Conservation (phyloP, 2,888 invertebrate genomes). For the Pteria penguin region DNA sequence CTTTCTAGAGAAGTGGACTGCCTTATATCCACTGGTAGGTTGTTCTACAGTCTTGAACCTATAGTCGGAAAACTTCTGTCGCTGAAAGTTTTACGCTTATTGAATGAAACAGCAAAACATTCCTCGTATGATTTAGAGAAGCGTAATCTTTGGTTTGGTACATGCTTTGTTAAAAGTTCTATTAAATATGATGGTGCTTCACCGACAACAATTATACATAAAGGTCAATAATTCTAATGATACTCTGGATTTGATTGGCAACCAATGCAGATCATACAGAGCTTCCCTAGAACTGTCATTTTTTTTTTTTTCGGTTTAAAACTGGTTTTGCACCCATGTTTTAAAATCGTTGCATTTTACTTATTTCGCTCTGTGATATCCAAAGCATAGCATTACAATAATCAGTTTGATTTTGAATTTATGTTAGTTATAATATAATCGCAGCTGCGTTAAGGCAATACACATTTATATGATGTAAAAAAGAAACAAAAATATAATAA, state of each 20-base stretch:
- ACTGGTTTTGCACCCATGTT: constrained; percentile 38
- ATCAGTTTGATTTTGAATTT: constrained; percentile 31
- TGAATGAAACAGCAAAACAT: background rate
- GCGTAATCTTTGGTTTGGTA: background rate
- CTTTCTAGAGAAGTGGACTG: background rate
- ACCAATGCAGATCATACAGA: constrained; percentile 28
- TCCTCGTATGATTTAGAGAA: constrained; percentile 16
- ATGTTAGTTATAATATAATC: constrained; percentile 6
- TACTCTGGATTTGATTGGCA: constrained; percentile 27
- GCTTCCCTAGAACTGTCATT: constrained; percentile 30
- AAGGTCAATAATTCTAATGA: constrained; percentile 24
- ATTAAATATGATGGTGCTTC: constrained; percentile 17
- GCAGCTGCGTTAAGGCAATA: constrained; percentile 31
- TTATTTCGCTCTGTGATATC: constrained; percentile 15
- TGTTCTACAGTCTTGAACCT: background rate
- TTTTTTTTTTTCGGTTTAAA: constrained; percentile 4
- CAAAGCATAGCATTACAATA: constrained; percentile 35
- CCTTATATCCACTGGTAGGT: background rate
- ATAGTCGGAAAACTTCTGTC: background rate
- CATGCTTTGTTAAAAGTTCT: constrained; percentile 14
- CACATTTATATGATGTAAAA: no score
- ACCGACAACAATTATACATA: constrained; percentile 29
- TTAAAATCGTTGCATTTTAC: constrained; percentile 33
- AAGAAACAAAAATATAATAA: no score
- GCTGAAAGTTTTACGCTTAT: background rate